These are phyloP conservation scores for Camelus bactrianus DNA, from an alignment of 2,113 vertebrate species.

Conservation along the genomic window DNA sequence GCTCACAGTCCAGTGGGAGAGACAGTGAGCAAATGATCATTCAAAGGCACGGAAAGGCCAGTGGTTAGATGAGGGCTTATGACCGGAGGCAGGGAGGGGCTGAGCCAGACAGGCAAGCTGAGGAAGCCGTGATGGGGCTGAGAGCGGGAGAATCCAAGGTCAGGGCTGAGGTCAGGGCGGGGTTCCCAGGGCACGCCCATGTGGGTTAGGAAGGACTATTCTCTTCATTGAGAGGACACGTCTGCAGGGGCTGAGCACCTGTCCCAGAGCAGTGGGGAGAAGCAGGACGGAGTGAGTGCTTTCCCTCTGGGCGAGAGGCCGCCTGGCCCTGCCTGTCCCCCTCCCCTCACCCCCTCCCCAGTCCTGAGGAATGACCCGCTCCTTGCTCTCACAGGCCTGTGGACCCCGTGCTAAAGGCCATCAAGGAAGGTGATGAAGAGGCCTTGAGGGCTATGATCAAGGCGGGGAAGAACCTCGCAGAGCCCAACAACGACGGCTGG, in stretches of 20 bases:
- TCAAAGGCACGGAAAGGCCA: not conserved
- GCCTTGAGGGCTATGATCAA: constrained; percentile 87
- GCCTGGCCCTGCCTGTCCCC: not conserved
- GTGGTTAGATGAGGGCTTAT: not conserved
- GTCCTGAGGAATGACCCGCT: not conserved
- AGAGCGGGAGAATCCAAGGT: not conserved
- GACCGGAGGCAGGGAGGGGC: not conserved
- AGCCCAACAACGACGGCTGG: constrained; percentile 93
- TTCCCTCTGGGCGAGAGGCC: not conserved
- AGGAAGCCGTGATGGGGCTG: not conserved
- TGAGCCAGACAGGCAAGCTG: not conserved
- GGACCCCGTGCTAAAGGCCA: constrained; percentile 89
- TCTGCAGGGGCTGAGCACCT: not conserved
- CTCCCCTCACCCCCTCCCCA: accelerated
- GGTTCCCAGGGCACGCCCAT: not conserved
- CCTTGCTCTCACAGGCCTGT: constrained; percentile 84
- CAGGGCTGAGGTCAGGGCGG: not conserved
- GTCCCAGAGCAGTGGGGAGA: not conserved
- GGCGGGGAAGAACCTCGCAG: constrained; percentile 86
- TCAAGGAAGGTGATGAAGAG: constrained; percentile 88
- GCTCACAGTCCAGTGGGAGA: not conserved
- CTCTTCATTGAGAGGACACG: not conserved
- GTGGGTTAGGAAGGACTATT: not conserved
- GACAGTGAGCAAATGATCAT: not conserved
- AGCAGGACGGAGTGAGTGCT: too few species aligned